Evolutionary conservation across 2,113 vertebrate species (phyloP).

Genomic region (Rhinopomastus cyanomelas): DNA sequence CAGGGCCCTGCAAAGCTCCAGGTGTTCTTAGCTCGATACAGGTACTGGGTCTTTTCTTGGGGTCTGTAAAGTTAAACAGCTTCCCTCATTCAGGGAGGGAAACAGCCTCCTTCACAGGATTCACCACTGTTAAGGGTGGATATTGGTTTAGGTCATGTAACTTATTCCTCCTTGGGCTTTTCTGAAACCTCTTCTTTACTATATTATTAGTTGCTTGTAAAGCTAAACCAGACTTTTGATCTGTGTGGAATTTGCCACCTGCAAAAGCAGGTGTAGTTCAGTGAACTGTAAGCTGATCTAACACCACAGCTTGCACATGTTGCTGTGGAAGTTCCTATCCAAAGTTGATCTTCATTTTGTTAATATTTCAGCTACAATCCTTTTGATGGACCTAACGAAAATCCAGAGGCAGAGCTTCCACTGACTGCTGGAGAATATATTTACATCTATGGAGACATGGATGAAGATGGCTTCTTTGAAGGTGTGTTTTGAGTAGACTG

Average conservation of each 20-base stretch:
- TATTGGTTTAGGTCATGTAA: background rate
- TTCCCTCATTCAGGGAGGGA: background rate
- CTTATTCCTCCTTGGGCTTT: background rate
- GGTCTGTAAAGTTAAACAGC: background rate
- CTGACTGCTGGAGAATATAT: constrained; percentile 97
- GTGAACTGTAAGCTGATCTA: background rate
- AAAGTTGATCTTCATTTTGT: background rate
- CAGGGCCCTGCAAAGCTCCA: constrained; percentile 86
- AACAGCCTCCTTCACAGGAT: background rate
- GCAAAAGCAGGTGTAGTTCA: background rate
- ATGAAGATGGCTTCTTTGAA: constrained; percentile 99
- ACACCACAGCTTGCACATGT: background rate
- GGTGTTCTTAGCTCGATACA: constrained; percentile 96
- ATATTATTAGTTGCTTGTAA: background rate
- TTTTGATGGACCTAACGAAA: constrained; percentile 96
- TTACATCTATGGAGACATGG: constrained; percentile 96
- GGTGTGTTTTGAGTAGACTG: constrained; percentile 72
- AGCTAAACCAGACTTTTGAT: background rate
- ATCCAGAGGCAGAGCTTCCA: constrained; percentile 94
- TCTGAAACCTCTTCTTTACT: background rate
- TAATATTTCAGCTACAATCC: constrained; percentile 89
- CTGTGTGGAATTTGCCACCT: background rate
- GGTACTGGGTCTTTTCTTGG: constrained; percentile 68
- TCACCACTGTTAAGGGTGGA: background rate
- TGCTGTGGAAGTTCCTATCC: background rate